These are phyloP conservation scores for Catalaphyllia jardinei DNA, from an alignment of 64 coral and sea anemone species.

Conservation along the genomic window DNA sequence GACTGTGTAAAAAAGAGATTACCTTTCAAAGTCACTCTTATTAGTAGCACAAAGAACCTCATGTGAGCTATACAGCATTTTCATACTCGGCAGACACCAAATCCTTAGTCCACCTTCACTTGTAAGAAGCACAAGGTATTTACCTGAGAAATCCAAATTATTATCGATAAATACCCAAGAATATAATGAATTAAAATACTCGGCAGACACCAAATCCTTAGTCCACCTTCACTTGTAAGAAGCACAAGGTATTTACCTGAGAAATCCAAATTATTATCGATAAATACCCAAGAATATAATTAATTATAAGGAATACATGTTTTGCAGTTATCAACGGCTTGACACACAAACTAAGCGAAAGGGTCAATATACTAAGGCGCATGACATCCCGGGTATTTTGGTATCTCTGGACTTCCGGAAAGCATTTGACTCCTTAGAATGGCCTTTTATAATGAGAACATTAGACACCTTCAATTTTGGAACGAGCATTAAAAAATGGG, in stretches of 20 bases:
- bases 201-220: conserved; percentile 13
- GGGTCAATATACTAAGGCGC: no score
- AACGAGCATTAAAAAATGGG: no score
- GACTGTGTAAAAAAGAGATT: neutral
- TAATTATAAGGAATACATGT: no score
- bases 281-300: neutral
- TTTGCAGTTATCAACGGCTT: no score
- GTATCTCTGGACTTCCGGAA: no score
- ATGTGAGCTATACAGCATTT: neutral
- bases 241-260: conserved; percentile 27
- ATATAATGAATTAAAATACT: neutral
- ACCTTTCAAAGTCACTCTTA: neutral
- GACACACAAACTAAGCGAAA: no score
- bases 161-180: neutral
- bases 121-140: conserved; percentile 18
- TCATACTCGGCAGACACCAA: conserved; percentile 14
- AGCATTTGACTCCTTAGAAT: no score
- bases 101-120: neutral
- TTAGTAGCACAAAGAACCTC: neutral
- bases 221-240: neutral
- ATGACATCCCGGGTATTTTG: no score
- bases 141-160: conserved; percentile 9
- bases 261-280: neutral
- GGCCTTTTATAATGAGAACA: no score
- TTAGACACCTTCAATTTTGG: no score